Evolutionary conservation across 2,888 invertebrate species (phyloP).

Genomic region (Anarsia innoxiella): DNA sequence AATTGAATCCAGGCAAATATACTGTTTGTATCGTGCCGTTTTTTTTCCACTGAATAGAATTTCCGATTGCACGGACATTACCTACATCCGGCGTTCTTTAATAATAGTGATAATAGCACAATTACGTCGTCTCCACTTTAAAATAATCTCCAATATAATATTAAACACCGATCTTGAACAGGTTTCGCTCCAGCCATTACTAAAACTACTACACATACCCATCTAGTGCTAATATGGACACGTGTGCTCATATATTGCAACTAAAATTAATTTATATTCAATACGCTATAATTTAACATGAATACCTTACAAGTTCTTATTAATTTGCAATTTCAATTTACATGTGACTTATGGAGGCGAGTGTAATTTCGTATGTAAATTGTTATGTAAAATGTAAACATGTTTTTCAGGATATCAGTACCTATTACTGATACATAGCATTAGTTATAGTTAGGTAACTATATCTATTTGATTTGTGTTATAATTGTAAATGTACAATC

Average conservation of each 20-base stretch:
- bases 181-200: constrained; percentile 17
- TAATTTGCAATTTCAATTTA: constrained; percentile 8
- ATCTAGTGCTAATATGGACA: constrained; percentile 13
- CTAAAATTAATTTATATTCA: neutral
- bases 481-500: too few species aligned
- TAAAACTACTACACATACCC: constrained; percentile 14
- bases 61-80: constrained; percentile 19
- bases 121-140: constrained; percentile 21
- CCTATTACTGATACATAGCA: too few species aligned
- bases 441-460: too few species aligned
- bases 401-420: too few species aligned
- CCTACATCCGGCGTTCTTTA: constrained; percentile 20
- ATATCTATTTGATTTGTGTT: too few species aligned
- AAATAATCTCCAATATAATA: constrained; percentile 18
- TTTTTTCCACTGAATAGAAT: too few species aligned
- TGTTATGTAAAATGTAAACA: neutral
- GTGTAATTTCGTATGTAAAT: neutral
- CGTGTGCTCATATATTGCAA: constrained; percentile 4
- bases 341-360: neutral
- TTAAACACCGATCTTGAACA: constrained; percentile 15
- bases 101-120: constrained; percentile 28
- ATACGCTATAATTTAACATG: neutral
- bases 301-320: constrained; percentile 8
- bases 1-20: too few species aligned
- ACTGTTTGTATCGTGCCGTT: too few species aligned